A percentile compares a stretch with the other conserved stretches of the same genome.
These are phyloP conservation scores for Dromius quadrimaculatus DNA, from an alignment of 2,888 invertebrate genomes.

Conservation along the genomic window DNA sequence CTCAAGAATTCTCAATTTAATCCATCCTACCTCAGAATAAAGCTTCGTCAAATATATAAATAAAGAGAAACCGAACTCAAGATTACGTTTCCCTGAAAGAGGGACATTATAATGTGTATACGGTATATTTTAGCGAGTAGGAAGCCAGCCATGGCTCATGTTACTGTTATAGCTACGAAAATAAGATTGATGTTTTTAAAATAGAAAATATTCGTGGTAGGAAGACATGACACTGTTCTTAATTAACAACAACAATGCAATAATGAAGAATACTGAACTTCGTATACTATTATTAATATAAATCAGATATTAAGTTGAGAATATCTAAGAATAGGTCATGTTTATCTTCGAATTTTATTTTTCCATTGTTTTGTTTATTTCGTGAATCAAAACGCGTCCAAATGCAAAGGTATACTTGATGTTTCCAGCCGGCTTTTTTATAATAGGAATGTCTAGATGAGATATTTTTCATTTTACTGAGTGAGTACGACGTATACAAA, in stretches of 20 bases:
- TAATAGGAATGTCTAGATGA: slow-evolving; percentile 47
- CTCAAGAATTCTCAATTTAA: slow-evolving; percentile 64
- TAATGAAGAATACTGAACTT: slow-evolving; percentile 38
- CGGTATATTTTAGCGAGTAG: slow-evolving; percentile 52
- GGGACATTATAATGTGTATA: slow-evolving; percentile 47
- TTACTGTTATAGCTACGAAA: slow-evolving; percentile 48
- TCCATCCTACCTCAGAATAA: slow-evolving; percentile 78
- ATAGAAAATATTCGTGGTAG: slow-evolving; percentile 47
- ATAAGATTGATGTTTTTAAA: slow-evolving; percentile 48
- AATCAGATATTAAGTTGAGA: slow-evolving; percentile 28
- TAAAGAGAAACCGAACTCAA: slow-evolving; percentile 9
- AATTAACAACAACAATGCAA: slow-evolving; percentile 37
- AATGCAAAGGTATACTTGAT: slow-evolving; percentile 48
- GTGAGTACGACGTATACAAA: slow-evolving; percentile 44
- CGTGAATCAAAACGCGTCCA: slow-evolving; percentile 40
- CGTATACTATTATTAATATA: slow-evolving; percentile 41
- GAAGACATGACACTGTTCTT: slow-evolving; percentile 49
- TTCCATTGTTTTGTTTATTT: slow-evolving; percentile 28
- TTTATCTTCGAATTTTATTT: slow-evolving; percentile 30
- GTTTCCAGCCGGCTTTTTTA: slow-evolving; percentile 46
- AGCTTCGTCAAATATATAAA: slow-evolving; percentile 14
- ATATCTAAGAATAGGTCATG: slow-evolving; percentile 43
- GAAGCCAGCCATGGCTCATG: slow-evolving; percentile 13
- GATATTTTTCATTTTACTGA: slow-evolving; percentile 35
- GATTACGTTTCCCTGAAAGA: slow-evolving; percentile 17